Evolutionary conservation across 1,140 invertebrate genomes (phyloP).

Genomic region (Zelostemma sp.): DNA sequence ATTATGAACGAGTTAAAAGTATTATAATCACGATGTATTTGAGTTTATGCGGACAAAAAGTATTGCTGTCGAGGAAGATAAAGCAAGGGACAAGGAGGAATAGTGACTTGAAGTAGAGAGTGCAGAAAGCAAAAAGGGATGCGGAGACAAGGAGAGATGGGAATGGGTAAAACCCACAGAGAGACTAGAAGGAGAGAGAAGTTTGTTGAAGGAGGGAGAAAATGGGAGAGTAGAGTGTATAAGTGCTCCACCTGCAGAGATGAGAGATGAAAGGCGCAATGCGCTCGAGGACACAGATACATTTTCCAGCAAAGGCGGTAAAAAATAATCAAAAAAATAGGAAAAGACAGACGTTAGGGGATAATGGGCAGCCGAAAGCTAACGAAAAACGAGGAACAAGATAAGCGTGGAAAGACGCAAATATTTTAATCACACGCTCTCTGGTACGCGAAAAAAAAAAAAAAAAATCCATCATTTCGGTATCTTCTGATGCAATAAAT

Average conservation of each 20-base stretch:
- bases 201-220: constrained; percentile 33
- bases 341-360: constrained; percentile 28
- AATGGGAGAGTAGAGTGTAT: constrained; percentile 56
- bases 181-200: constrained; percentile 44
- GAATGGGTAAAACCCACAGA: constrained; percentile 33
- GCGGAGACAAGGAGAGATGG: constrained; percentile 40
- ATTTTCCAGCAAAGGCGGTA: constrained; percentile 63
- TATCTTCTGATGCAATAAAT: no score
- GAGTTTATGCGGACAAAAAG: constrained; percentile 45
- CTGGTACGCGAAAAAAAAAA: no score
- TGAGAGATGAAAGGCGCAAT: constrained; percentile 65
- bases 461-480: no score
- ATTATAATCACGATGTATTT: constrained; percentile 68
- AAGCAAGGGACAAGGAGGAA: constrained; percentile 5
- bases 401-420: background rate
- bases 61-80: constrained; percentile 29
- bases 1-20: constrained; percentile 67
- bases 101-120: constrained; percentile 25
- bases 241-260: constrained; percentile 65
- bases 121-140: constrained; percentile 43
- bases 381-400: background rate
- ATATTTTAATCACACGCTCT: background rate
- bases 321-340: constrained; percentile 59
- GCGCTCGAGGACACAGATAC: constrained; percentile 66
- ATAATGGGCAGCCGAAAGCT: background rate